A percentile compares a stretch with the other conserved stretches of the same genome.
Evolutionary conservation across 2,113 vertebrate species (phyloP).

Genomic region (Phocoena sinus): DNA sequence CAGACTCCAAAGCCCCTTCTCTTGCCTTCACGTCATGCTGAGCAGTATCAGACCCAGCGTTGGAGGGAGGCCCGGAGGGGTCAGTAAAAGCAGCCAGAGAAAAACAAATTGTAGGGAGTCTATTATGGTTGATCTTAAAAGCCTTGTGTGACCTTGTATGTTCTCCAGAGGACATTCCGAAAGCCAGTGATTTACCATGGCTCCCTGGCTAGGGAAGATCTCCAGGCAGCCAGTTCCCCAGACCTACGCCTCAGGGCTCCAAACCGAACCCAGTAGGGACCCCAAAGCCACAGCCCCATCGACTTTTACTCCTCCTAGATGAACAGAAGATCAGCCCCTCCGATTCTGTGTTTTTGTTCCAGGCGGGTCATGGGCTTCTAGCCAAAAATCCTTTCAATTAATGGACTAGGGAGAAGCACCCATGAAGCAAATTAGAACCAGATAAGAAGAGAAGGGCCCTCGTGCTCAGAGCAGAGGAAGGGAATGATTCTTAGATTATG

Average conservation of each 20-base stretch:
- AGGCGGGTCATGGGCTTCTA: neutral
- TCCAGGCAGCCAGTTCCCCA: neutral
- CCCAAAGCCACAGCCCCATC: neutral
- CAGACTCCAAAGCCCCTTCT: neutral
- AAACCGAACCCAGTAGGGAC: neutral
- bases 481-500: neutral
- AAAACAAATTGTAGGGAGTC: slow-evolving; percentile 35
- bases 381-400: slow-evolving; percentile 49
- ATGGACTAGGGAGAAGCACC: neutral
- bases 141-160: neutral
- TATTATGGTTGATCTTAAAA: slow-evolving; percentile 53
- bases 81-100: slow-evolving; percentile 34
- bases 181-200: neutral
- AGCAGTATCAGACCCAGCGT: neutral
- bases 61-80: neutral
- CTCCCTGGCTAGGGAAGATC: neutral
- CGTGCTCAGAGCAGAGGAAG: neutral
- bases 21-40: neutral
- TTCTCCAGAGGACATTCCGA: slow-evolving; percentile 21
- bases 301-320: neutral
- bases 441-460: neutral
- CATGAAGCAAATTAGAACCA: slow-evolving; percentile 61
- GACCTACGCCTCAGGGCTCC: neutral
- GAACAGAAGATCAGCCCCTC: neutral
- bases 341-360: neutral